These are phyloP conservation scores for Altica lythri DNA, from an alignment of 2,888 invertebrate genomes.

Conservation along the genomic window DNA sequence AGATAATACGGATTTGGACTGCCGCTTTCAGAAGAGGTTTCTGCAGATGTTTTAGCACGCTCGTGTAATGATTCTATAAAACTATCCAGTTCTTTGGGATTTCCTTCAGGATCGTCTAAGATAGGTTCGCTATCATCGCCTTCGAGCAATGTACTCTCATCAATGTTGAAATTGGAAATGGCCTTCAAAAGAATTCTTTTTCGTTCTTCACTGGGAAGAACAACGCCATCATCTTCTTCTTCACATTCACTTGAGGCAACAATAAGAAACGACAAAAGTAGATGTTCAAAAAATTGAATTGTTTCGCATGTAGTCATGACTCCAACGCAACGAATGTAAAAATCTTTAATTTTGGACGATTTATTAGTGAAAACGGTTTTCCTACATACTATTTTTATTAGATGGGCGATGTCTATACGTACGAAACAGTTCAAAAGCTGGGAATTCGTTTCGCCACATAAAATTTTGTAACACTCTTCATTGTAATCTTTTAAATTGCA, in stretches of 20 bases:
- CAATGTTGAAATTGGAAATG: background rate
- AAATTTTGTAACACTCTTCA: too few species aligned
- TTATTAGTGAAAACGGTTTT: background rate
- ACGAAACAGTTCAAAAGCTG: too few species aligned
- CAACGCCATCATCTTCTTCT: background rate
- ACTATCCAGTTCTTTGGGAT: background rate
- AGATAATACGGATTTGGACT: background rate
- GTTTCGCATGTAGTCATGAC: background rate
- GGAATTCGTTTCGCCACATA: too few species aligned
- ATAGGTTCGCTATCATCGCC: too few species aligned
- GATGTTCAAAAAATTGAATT: background rate
- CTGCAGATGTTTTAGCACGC: background rate
- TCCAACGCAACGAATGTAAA: background rate
- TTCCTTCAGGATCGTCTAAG: background rate
- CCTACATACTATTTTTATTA: background rate
- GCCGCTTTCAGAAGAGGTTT: background rate
- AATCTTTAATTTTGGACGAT: background rate
- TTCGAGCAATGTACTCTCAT: too few species aligned
- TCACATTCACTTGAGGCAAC: background rate
- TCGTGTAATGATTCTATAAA: background rate
- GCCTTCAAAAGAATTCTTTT: background rate
- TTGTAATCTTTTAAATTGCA: too few species aligned
- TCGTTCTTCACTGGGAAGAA: background rate
- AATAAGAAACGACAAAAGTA: background rate
- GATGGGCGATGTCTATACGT: background rate